Evolutionary conservation across 2,888 invertebrate genomes (phyloP).

Genomic region (Taphrorychus bicolor): DNA sequence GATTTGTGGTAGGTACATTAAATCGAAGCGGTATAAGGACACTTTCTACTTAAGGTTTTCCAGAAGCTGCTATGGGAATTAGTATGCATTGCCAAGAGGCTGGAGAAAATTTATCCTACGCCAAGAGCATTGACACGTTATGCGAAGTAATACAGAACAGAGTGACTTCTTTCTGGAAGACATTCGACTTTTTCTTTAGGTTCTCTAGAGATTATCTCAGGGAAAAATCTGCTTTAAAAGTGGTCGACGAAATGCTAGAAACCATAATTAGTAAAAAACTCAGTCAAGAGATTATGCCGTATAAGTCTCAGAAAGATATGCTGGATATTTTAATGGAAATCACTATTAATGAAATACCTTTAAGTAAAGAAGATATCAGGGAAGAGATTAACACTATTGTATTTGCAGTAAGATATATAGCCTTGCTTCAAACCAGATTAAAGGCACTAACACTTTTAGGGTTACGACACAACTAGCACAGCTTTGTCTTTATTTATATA

Average conservation of each 20-base stretch:
- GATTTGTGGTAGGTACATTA: slow-evolving; percentile 21
- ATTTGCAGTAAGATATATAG: slow-evolving; percentile 34
- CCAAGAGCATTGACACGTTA: slow-evolving; percentile 26
- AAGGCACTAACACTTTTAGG: slow-evolving; percentile 17
- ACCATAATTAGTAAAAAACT: slow-evolving; percentile 24
- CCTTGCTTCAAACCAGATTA: no score
- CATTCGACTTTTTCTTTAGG: slow-evolving; percentile 27
- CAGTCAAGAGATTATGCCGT: background rate
- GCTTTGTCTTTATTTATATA: slow-evolving; percentile 30
- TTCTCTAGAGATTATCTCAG: slow-evolving; percentile 18
- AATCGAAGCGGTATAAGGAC: background rate
- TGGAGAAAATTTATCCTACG: slow-evolving; percentile 13
- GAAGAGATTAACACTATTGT: slow-evolving; percentile 37
- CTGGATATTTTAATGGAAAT: slow-evolving; percentile 31
- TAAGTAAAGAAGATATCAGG: slow-evolving; percentile 16
- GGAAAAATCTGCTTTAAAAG: slow-evolving; percentile 22
- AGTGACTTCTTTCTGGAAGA: slow-evolving; percentile 22
- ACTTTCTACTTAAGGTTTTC: background rate
- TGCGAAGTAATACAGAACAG: slow-evolving; percentile 21
- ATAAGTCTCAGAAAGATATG: slow-evolving; percentile 12
- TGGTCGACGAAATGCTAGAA: slow-evolving; percentile 25
- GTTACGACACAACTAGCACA: slow-evolving; percentile 30
- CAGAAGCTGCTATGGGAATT: slow-evolving; percentile 39
- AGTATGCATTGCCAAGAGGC: slow-evolving; percentile 10
- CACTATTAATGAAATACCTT: slow-evolving; percentile 26